phyloP scores from a whole-genome alignment of 2,888 invertebrate genomes.

The Cetonia aurata region DNA sequence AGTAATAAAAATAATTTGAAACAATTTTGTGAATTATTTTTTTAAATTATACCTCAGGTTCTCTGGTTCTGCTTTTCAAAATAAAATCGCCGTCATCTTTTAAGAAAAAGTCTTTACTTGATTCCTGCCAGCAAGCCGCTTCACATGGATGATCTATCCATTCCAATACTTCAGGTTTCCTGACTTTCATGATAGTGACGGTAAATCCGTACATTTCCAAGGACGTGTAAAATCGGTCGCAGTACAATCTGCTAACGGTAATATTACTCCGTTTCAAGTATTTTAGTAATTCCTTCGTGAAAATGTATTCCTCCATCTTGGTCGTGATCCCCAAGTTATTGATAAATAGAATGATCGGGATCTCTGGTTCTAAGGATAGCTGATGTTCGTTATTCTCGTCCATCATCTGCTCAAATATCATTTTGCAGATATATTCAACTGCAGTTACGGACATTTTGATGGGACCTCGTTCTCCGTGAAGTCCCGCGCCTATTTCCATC shows the following conservation, averaged over 20 bases:
- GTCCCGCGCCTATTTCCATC: conserved; percentile 75
- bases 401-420: conserved; percentile 67
- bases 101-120: conserved; percentile 52
- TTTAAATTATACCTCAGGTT: conserved; percentile 41
- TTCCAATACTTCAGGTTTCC: conserved; percentile 67
- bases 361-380: conserved; percentile 51
- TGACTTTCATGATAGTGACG: conserved; percentile 76
- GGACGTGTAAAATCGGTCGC: conserved; percentile 77
- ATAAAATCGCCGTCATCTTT: conserved; percentile 1
- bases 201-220: conserved; percentile 84
- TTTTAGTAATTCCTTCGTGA: conserved; percentile 61
- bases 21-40: not conserved
- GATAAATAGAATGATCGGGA: conserved; percentile 74
- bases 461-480: conserved; percentile 72
- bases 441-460: conserved; percentile 66
- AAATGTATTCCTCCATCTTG: conserved; percentile 80
- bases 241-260: conserved; percentile 56
- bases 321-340: conserved; percentile 83
- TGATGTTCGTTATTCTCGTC: conserved; percentile 36
- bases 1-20: not conserved
- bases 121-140: conserved; percentile 70
- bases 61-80: conserved; percentile 38
- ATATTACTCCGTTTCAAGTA: conserved; percentile 55
- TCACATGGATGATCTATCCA: conserved; percentile 72
- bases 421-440: conserved; percentile 66